phyloP scores from a whole-genome alignment of 2,888 invertebrate genomes.

The Sturmia bella region DNA sequence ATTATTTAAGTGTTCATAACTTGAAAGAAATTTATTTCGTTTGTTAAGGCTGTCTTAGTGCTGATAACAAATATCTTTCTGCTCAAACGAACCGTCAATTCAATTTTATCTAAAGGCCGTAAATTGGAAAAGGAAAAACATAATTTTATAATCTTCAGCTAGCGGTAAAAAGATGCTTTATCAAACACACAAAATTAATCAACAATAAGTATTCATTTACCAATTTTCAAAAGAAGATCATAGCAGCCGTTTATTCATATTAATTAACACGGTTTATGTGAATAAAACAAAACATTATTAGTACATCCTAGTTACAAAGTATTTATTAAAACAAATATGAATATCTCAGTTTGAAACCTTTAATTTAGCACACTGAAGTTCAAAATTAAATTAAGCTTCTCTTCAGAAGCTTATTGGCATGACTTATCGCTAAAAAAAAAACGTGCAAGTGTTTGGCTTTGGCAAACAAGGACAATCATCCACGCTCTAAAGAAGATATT shows the following conservation, averaged over 20 bases:
- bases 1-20: slow-evolving; percentile 40
- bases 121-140: not conserved
- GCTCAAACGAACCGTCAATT: not conserved
- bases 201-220: not conserved
- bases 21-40: slow-evolving; percentile 31
- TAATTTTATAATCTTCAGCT: slow-evolving; percentile 36
- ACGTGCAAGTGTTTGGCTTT: too few species aligned
- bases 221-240: slow-evolving; percentile 23
- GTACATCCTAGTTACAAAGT: too few species aligned
- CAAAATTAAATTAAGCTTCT: too few species aligned
- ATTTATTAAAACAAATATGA: too few species aligned
- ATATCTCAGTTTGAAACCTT: too few species aligned
- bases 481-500: too few species aligned
- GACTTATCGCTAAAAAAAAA: too few species aligned
- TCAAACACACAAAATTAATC: not conserved
- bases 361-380: too few species aligned
- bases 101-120: slow-evolving; percentile 44
- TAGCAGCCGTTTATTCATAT: slow-evolving; percentile 49
- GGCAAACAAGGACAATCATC: too few species aligned
- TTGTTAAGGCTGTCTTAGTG: slow-evolving; percentile 21
- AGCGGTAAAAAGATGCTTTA: not conserved
- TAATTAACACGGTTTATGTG: too few species aligned
- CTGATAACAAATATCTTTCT: slow-evolving; percentile 8
- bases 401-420: too few species aligned
- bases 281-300: too few species aligned